These are phyloP conservation scores for Drosophila melanosoma DNA, from an alignment of 2,888 invertebrate species.

Conservation along the genomic window DNA sequence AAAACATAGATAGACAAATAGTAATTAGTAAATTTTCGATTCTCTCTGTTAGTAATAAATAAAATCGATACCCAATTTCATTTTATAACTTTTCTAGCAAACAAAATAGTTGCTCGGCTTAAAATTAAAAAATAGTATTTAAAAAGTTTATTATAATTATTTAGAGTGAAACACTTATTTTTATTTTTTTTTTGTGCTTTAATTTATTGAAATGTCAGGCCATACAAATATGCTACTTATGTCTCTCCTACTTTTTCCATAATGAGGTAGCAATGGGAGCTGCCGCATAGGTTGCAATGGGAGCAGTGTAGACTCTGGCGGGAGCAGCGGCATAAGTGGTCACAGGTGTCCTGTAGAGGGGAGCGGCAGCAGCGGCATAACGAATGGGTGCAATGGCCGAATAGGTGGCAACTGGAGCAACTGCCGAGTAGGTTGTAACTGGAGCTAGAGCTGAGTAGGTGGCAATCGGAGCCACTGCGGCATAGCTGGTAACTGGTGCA, in stretches of 20 bases:
- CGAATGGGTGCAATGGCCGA: conserved; percentile 32
- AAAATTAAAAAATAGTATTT: neutral
- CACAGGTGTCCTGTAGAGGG: conserved; percentile 39
- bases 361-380: conserved; percentile 19
- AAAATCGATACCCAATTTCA: neutral
- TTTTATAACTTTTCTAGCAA: neutral
- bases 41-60: neutral
- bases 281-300: conserved; percentile 24
- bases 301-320: conserved; percentile 30
- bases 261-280: conserved; percentile 25
- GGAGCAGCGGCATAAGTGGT: conserved; percentile 33
- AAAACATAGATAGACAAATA: neutral
- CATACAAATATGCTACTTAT: neutral
- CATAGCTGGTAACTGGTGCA: conserved; percentile 45
- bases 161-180: neutral
- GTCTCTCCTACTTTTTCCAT: conserved; percentile 26
- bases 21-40: neutral
- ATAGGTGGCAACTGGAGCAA: conserved; percentile 38
- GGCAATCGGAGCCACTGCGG: conserved; percentile 33
- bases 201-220: conserved; percentile 21
- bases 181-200: conserved; percentile 12
- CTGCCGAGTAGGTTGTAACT: conserved; percentile 21
- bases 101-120: no score
- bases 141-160: neutral
- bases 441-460: conserved; percentile 32